Base-by-base conservation (phyloP, 2,797 vertebrate genomes). In the Octomys mimax region DNA sequence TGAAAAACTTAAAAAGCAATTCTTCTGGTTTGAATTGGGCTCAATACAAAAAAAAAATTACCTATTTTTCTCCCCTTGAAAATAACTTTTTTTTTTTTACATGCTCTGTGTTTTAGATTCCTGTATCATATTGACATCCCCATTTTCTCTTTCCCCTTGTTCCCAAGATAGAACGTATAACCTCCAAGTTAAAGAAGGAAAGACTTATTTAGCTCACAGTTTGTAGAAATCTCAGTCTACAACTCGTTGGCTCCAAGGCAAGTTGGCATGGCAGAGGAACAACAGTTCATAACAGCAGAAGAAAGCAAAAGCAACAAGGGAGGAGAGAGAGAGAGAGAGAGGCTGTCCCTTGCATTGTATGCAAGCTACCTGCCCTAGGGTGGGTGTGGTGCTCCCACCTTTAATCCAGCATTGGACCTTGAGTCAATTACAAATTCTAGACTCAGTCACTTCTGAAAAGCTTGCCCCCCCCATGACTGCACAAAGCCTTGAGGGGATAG, bases 21-120 rank as follows among this genome's bases (percentile, higher is more conserved):
- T 57, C 42, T 54, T 88, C 94, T 71, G 16, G 21, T 73, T 92
- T 73, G 61, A 95, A 86, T n/a, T 64, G 14, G 82, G 70, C n/a
- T 22, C 26, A 39, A 82, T 22, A 19, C 36, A 68, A 87, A 93
- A 91, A 68, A 87, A 93, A 87, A 93, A 79, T 22, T 49, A 68
- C 21, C 16, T 64, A 70, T 39, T 78, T 62, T 62, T 6, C 2
- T 54, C 83, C 22, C 28, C 54, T 92, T 80, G 59, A 89, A 91
- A 91, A 92, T 75, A 42, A 92, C 22, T 33, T 71, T 57, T 46
- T 95, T 95, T 70, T 0, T 82, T 6, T 7, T 14, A 14, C 64
- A 78, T 42, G 22, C 39, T 46, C 2, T 52, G 5, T 89, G 49
- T 89, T 95, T 80, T 78, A 78, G 49, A 85, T 87, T 94, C 94